phyloP scores from a whole-genome alignment of 2,113 vertebrate genomes.

The Corythornis cristatus region DNA sequence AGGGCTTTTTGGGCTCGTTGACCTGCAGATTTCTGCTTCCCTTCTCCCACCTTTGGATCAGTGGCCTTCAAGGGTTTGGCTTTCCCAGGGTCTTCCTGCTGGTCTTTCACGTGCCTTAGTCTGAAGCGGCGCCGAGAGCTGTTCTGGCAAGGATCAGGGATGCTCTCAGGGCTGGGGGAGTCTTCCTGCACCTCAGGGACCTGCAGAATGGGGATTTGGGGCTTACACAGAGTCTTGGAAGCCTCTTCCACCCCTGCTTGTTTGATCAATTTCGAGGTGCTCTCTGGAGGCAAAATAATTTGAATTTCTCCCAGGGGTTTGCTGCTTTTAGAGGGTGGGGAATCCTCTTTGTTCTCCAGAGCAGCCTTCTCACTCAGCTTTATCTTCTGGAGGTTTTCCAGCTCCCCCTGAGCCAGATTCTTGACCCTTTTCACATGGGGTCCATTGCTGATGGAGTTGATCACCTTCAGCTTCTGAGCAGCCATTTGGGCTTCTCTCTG shows the following conservation, averaged over 20 bases:
- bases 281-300: slow-evolving; percentile 45
- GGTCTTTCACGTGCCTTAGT: slow-evolving; percentile 62
- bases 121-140: slow-evolving; percentile 45
- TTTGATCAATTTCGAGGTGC: neutral
- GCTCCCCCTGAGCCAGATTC: slow-evolving; percentile 41
- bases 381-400: slow-evolving; percentile 39
- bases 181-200: neutral
- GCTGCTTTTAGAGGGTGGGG: neutral
- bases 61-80: slow-evolving; percentile 53
- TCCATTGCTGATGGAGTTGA: slow-evolving; percentile 3
- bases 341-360: slow-evolving; percentile 15
- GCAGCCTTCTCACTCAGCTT: slow-evolving; percentile 10
- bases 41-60: slow-evolving; percentile 66
- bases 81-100: slow-evolving; percentile 72
- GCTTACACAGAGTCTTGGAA: neutral
- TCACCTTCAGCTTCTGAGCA: slow-evolving; percentile 17
- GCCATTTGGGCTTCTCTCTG: slow-evolving; percentile 64
- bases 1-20: slow-evolving; percentile 60
- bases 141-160: neutral
- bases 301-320: slow-evolving; percentile 62
- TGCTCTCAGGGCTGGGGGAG: neutral
- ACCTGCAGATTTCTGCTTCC: slow-evolving; percentile 46
- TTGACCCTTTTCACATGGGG: slow-evolving; percentile 42
- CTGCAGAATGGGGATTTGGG: neutral
- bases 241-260: neutral